A percentile compares a stretch with the other conserved stretches of the same genome.
Evolutionary conservation across 2,888 invertebrate genomes (phyloP).

Genomic region (Eudasyphora cyanicolor): DNA sequence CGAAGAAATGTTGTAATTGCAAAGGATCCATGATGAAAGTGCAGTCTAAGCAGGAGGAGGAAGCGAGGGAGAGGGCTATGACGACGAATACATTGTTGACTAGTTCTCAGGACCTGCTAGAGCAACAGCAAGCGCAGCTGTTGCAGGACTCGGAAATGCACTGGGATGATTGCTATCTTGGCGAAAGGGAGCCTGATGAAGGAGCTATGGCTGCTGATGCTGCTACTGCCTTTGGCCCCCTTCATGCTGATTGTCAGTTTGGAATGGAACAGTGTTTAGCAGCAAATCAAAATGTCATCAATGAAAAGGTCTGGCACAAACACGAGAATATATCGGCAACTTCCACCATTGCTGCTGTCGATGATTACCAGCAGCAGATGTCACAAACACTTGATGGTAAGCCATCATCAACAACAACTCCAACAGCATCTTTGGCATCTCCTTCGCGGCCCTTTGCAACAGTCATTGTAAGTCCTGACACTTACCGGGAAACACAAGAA

Average conservation of each 20-base stretch:
- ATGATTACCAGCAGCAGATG: constrained; percentile 57
- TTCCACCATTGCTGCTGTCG: constrained; percentile 12
- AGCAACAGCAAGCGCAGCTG: not conserved
- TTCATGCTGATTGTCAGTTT: constrained; percentile 41
- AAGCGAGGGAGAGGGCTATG: not conserved
- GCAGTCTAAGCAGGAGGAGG: constrained; percentile 28
- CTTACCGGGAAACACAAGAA: constrained; percentile 38
- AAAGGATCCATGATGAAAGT: constrained; percentile 26
- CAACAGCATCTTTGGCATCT: constrained; percentile 35
- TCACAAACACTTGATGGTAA: constrained; percentile 55
- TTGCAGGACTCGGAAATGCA: not conserved
- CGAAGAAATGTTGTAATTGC: constrained; percentile 51
- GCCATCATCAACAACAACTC: constrained; percentile 24
- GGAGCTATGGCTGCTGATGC: constrained; percentile 19
- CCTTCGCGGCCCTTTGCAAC: constrained; percentile 21
- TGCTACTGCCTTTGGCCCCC: constrained; percentile 40
- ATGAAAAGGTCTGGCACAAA: constrained; percentile 32
- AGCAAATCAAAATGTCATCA: constrained; percentile 63
- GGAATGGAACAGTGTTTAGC: constrained; percentile 47
- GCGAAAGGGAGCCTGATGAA: constrained; percentile 2
- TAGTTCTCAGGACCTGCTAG: constrained; percentile 42
- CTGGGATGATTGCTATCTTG: not conserved
- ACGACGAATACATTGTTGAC: constrained; percentile 8
- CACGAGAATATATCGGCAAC: constrained; percentile 30
- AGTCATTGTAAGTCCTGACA: constrained; percentile 25